Evolutionary conservation across 1,140 invertebrate genomes (phyloP).

Genomic region (Pseudomyrmex flavicornis): DNA sequence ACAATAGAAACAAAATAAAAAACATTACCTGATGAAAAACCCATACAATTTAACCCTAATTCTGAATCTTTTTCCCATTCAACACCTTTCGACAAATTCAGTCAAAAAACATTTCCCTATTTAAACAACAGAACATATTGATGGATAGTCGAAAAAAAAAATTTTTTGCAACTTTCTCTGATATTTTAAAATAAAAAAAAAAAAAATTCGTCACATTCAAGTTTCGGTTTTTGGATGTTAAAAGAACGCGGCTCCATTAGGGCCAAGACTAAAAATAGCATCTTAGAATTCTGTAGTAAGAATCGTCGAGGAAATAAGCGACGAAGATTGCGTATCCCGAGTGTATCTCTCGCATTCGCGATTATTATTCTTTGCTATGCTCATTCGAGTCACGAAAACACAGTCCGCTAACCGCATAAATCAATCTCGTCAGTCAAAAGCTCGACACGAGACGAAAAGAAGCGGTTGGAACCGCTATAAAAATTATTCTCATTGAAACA

Average conservation of each 20-base stretch:
- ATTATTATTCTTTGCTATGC: conserved; percentile 19
- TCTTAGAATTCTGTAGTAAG: background rate
- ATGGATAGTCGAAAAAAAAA: no score
- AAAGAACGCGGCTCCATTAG: background rate
- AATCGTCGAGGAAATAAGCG: background rate
- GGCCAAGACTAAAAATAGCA: background rate
- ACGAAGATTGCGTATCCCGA: background rate
- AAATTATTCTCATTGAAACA: conserved; percentile 74
- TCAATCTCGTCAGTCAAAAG: conserved; percentile 40
- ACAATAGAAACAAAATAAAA: no score
- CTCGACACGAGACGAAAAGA: conserved; percentile 39
- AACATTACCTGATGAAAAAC: no score
- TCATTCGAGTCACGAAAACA: conserved; percentile 20
- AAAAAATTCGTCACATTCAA: no score
- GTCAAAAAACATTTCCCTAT: no score
- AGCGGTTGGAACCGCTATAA: conserved; percentile 68
- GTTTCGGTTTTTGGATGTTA: background rate
- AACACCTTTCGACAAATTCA: no score
- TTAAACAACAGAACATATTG: no score
- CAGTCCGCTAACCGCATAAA: conserved; percentile 30
- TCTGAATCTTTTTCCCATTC: no score
- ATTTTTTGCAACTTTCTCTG: no score
- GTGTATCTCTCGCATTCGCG: background rate
- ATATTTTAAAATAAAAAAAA: no score
- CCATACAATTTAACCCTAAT: no score